These are phyloP conservation scores for Alectura lathami DNA, from an alignment of 2,113 vertebrate species.

Conservation along the genomic window DNA sequence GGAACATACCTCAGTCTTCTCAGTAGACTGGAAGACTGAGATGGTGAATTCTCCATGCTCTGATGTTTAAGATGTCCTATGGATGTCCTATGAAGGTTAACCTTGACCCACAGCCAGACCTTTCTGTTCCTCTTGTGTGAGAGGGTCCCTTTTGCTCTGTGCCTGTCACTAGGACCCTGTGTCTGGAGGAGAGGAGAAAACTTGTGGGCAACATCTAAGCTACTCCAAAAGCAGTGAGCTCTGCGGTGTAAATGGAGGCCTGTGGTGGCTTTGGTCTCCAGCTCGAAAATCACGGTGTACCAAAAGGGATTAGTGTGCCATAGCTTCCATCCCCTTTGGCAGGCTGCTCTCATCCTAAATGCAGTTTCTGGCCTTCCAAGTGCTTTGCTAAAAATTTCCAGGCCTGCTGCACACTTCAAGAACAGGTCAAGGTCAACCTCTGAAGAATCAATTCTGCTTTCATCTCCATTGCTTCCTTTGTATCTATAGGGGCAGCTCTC, in stretches of 20 bases:
- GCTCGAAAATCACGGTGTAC: not conserved
- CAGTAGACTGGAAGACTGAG: not conserved
- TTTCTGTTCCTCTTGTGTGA: not conserved
- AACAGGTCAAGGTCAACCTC: not conserved
- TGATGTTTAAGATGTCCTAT: not conserved
- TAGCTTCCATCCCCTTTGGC: not conserved
- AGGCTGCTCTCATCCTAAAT: not conserved
- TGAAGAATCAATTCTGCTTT: not conserved
- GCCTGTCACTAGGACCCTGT: not conserved
- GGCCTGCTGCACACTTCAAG: not conserved
- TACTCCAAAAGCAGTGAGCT: not conserved
- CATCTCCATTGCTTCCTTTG: not conserved
- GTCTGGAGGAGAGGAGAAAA: not conserved
- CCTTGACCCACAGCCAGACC: not conserved
- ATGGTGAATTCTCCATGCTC: not conserved
- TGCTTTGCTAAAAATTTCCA: not conserved
- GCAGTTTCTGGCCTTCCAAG: accelerated
- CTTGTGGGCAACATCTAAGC: not conserved
- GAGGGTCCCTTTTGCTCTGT: not conserved
- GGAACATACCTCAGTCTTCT: not conserved
- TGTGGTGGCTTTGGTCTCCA: not conserved
- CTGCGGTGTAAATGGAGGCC: not conserved
- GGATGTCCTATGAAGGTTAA: not conserved
- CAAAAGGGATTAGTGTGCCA: accelerated
- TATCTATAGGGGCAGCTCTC: not conserved